Base-by-base conservation (phyloP, 2,113 vertebrate genomes). In the Verasper variegatus region DNA sequence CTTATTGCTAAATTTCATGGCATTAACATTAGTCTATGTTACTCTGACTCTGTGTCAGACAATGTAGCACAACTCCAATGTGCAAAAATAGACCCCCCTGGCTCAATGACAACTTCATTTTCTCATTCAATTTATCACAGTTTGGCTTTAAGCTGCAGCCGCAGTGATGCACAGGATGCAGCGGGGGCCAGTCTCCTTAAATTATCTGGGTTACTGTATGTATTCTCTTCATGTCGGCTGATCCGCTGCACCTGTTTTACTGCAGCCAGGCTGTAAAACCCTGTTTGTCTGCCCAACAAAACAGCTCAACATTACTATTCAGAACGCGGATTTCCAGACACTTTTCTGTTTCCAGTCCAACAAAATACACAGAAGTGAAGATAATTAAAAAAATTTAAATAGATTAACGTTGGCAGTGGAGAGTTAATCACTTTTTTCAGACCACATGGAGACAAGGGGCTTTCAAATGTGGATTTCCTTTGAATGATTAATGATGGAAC, bases 91-190 rank as follows among this genome's bases (percentile, higher is more conserved):
- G 66, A 69, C 70, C 76, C 65, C 54, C 47, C 81, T 69, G 78
- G 72, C 64, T 69, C 69, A 52, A 49, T 74, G 85, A 83, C 80
- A 85, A 59, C 78, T 89, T 81, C 37, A 68, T 83, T 88, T 85
- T 86, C 79, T 75, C 67, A 72, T 76, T 76, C 78, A 86, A 79
- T 86, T 81, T 71, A 79, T 82, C 85, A 84, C 42, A 59, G 78
- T 78, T 88, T 82, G 80, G 70, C 81, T 84, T 73, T 37, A 68
- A 76, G 71, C 82, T 67, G 79, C 76, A 74, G 63, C 70, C 77
- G 24, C 59, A 74, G 74, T 62, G 76, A 79, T 62, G 66, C 74
- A 66, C 60, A 73, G 23, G 61, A 83, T 66, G 23, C 17, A 76
- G 80, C 76, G 57, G 45, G 66, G 58, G 21, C 62, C 54, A 63